Evolutionary conservation across 2,888 invertebrate species (phyloP), one percentile per base, ranked within the genome.

Genomic region (Habroteleia sp.): DNA sequence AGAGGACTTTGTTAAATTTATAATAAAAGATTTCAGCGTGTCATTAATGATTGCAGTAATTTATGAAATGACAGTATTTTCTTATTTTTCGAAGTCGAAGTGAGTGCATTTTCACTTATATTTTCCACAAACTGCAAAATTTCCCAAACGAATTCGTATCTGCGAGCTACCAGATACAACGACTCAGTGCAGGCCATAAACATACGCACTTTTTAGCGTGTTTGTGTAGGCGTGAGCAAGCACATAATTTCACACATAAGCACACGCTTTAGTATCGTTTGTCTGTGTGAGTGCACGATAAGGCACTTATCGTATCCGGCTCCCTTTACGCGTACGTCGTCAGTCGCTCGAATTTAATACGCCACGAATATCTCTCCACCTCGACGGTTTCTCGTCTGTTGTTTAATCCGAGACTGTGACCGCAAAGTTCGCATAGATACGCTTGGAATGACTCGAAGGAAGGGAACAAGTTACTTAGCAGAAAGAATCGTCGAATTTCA

Each of bases 241-340:
- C 41, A 42, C 46, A 50, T n/a, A 42, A 31, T 39, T 23, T 2
- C 31, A 56, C 60, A 44, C 46, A 41, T 69, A 77, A 72, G 74
- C 72, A 73, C 73, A 74, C 65, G 11, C 11, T 13, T 0, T 69
- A 56, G 56, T 56, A 20, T 72, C 20, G 37, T 56, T n/a, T 46
- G 79, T 81, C 77, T 71, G 81, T 80, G 78, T 79, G 75, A 77
- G 71, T 78, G 41, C 25, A 79, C 80, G 85, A 86, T 86, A 86
- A 85, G 44, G 78, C 77, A 69, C 81, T 85, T 86, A 85, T 86
- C 86, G 79, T 83, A 85, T 85, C 83, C 84, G 83, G 83, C 81
- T 84, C 82, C 80, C 81, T 80, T 84, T 82, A 62, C 77, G 63
- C 73, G 41, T 63, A 76, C 73, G 68, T 60, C 54, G 68, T 41